Evolutionary conservation across 2,888 invertebrate species (phyloP), one percentile per base, ranked within the genome.

Genomic region (Empis stercorea): DNA sequence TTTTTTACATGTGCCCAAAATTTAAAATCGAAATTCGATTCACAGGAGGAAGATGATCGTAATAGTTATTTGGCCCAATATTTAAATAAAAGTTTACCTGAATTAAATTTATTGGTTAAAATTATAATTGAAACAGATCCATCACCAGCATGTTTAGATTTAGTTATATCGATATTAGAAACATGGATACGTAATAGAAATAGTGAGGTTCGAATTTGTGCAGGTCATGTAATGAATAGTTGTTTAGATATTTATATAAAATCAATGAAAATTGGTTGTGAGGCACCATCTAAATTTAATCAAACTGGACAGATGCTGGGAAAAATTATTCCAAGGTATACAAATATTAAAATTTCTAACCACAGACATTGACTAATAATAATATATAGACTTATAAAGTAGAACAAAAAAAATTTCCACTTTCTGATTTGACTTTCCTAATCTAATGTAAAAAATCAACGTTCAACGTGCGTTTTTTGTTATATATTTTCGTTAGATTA

Each of bases 281-380:
- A 84, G 62, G 80, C 81, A 14, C 83, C 84, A 0, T 81, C 79
- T 49, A 80, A 78, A 59, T 84, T 85, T 56, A 78, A 79, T 23
- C 82, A 84, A 59, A 79, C 82, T 58, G 84, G 84, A 0, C 77
- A 77, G 55, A 72, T 86, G 56, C 66, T 88, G 27, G 86, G 84
- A 1, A 71, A 80, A 42, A 73, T 87, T 36, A 75, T 85, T 1
- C 86, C 88, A 0, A 77, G 54, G 53, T 53, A 45, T 6, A n/a
- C 20, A 44, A n/a, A n/a, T n/a, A n/a, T n/a, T n/a, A n/a, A n/a
- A n/a, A n/a, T n/a, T 34, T 34, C 34, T n/a, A 3, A 5, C 13
- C 4, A n/a, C 4, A 34, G n/a, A 27, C n/a, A n/a, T n/a, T n/a
- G n/a, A n/a, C n/a, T n/a, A n/a, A n/a, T n/a, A n/a, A n/a, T n/a